Evolutionary conservation across 2,888 invertebrate genomes (phyloP).

Genomic region (Chesias legatella): DNA sequence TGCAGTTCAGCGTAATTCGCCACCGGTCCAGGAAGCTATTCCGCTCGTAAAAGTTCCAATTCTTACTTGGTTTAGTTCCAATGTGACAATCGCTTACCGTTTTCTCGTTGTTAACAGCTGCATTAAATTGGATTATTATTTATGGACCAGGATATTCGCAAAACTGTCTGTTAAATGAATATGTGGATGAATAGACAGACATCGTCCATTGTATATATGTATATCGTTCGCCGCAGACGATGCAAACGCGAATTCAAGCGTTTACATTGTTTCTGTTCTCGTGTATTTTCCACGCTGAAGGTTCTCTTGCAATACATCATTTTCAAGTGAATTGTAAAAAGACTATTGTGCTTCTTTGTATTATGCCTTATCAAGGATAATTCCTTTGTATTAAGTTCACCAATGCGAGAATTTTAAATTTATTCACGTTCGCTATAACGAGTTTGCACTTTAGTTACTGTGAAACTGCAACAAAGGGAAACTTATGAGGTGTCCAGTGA

Average conservation of each 20-base stretch:
- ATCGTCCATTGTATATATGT: conserved; percentile 10
- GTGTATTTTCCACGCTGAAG: conserved; percentile 16
- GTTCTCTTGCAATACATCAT: conserved; percentile 25
- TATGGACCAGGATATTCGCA: conserved; percentile 4
- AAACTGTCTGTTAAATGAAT: conserved; percentile 3
- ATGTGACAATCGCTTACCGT: too few relatives aligned
- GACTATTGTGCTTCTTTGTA: conserved; percentile 37
- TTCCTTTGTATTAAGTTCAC: conserved; percentile 51
- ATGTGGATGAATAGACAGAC: conserved; percentile 10
- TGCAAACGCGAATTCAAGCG: conserved; percentile 9
- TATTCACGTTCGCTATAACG: conserved; percentile 36
- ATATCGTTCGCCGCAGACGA: conserved; percentile 1
- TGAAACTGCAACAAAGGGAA: background rate
- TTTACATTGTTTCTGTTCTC: conserved; percentile 14
- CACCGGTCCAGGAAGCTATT: too few relatives aligned
- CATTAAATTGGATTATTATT: background rate
- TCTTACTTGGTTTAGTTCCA: too few relatives aligned
- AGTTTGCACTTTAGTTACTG: conserved; percentile 9
- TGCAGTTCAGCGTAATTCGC: conserved; percentile 3
- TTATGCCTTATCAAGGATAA: conserved; percentile 42
- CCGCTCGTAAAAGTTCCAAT: too few relatives aligned
- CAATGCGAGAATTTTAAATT: conserved; percentile 47
- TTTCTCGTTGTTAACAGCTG: too few relatives aligned
- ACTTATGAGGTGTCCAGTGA: too few relatives aligned
- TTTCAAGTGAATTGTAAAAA: conserved; percentile 33